Conservation (phyloP, 1,140 invertebrate genomes). For the Arctopsyche grandis region DNA sequence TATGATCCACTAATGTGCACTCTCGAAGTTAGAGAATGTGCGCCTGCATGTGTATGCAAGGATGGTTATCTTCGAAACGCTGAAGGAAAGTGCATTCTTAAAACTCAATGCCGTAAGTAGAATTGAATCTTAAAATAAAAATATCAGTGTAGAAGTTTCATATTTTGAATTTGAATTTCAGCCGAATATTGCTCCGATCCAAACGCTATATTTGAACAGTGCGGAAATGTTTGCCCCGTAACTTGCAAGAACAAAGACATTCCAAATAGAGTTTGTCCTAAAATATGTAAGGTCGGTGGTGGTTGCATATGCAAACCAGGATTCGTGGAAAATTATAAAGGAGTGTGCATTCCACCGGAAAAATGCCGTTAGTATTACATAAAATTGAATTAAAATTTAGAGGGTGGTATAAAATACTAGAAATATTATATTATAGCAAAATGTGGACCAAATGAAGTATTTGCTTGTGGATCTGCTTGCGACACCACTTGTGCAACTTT, state of each 20-base stretch:
- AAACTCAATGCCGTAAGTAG: not conserved
- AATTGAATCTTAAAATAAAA: not conserved
- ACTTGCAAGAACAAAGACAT: constrained; percentile 43
- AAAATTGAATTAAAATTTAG: not conserved
- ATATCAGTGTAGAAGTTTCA: not conserved
- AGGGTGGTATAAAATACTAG: too few relatives aligned
- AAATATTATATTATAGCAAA: not conserved
- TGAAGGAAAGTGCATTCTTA: constrained; percentile 26
- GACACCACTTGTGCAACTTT: constrained; percentile 60
- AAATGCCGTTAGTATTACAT: constrained; percentile 44
- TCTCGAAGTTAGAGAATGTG: constrained; percentile 23
- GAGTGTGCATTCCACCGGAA: constrained; percentile 27
- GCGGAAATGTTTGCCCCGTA: constrained; percentile 35
- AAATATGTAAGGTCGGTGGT: constrained; percentile 22
- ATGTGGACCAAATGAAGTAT: constrained; percentile 57
- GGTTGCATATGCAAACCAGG: constrained; percentile 48
- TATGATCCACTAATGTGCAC: constrained; percentile 11
- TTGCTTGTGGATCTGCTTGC: constrained; percentile 61
- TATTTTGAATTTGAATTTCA: not conserved
- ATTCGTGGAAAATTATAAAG: constrained; percentile 36
- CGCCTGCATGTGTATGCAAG: constrained; percentile 30
- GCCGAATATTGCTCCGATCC: constrained; percentile 20
- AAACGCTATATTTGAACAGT: constrained; percentile 17
- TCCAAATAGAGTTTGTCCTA: not conserved
- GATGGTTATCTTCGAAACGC: constrained; percentile 15